Conservation (phyloP, 2,113 vertebrate genomes). For the Rhipidura dahli region DNA sequence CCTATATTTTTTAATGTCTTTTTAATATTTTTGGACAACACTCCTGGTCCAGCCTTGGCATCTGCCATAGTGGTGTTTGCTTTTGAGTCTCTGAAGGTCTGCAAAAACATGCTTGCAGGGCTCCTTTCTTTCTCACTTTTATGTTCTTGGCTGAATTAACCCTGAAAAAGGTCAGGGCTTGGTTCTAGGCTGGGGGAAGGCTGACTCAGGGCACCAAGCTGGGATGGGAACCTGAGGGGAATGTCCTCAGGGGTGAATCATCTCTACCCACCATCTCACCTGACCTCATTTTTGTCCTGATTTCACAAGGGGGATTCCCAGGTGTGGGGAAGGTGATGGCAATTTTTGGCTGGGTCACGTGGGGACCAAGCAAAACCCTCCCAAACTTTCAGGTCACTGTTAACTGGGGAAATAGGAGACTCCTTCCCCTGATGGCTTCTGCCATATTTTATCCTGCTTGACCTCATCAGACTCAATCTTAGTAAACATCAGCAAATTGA, state of each 20-base stretch:
- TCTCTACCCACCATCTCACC: neutral
- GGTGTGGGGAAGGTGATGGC: neutral
- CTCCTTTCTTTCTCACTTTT: neutral
- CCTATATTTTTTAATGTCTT: neutral
- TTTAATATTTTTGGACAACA: neutral
- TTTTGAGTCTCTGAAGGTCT: neutral
- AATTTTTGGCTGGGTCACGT: neutral
- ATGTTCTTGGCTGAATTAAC: neutral
- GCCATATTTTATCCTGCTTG: neutral
- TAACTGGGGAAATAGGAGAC: neutral
- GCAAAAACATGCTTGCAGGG: neutral
- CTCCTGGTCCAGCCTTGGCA: neutral
- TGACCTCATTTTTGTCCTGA: neutral
- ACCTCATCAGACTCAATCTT: neutral
- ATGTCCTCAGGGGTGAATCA: neutral
- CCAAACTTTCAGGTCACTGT: fast-evolving
- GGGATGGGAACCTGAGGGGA: neutral
- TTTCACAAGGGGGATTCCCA: neutral
- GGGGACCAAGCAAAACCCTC: neutral
- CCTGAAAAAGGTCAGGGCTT: neutral
- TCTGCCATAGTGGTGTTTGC: neutral
- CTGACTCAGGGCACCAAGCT: neutral
- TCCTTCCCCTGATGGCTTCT: neutral
- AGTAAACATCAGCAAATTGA: neutral
- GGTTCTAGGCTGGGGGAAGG: neutral